Percentiles rank a stretch among this genome's conserved stretches.
These are phyloP conservation scores for Anas platyrhynchos DNA, from an alignment of 2,113 vertebrate species.

Conservation along the genomic window DNA sequence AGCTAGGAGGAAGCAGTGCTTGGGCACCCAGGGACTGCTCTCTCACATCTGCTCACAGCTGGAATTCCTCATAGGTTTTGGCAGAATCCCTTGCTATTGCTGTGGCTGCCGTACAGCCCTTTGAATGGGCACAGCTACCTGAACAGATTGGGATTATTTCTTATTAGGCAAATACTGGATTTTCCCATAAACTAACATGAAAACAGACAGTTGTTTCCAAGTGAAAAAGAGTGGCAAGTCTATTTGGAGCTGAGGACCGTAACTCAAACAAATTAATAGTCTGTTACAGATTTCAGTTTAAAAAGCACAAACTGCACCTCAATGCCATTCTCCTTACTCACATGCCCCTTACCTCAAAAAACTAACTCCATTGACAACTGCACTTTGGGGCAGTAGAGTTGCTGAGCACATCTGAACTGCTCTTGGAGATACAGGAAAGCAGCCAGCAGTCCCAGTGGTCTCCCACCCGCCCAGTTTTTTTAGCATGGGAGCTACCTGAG, in stretches of 20 bases:
- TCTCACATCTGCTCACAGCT: conserved; percentile 29
- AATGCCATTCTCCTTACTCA: not conserved
- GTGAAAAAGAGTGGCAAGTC: not conserved
- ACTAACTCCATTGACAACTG: not conserved
- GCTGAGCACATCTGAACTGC: not conserved
- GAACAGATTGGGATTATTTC: conserved; percentile 19
- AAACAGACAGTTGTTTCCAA: not conserved
- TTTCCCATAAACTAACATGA: conserved; percentile 4
- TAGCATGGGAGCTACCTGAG: not conserved
- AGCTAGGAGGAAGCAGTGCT: not conserved
- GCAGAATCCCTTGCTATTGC: not conserved
- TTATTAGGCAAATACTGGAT: not conserved
- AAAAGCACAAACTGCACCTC: not conserved
- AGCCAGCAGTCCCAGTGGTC: not conserved
- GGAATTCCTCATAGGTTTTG: conserved; percentile 32
- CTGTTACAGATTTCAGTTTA: not conserved
- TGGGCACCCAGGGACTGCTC: not conserved
- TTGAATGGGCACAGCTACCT: not conserved
- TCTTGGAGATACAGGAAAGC: not conserved
- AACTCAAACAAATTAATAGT: not conserved
- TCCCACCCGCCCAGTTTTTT: not conserved
- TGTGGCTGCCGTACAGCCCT: not conserved
- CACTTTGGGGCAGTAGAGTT: not conserved
- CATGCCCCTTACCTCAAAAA: not conserved
- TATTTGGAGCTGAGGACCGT: not conserved